phyloP scores from a whole-genome alignment of 2,113 vertebrate genomes.

The Pelusios castaneus region DNA sequence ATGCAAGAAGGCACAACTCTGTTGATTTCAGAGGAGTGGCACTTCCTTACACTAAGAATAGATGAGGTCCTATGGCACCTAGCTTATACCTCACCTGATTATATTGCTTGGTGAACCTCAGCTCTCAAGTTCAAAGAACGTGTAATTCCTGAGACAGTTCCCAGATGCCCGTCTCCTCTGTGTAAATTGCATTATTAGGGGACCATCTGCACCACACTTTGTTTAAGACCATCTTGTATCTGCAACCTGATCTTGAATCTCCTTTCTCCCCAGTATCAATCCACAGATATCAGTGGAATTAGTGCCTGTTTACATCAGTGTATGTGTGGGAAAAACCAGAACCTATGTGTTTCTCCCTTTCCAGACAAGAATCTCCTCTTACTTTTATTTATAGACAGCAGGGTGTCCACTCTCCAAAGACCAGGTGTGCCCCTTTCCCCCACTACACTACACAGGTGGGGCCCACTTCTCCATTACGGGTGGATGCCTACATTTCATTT shows the following conservation, averaged over 20 bases:
- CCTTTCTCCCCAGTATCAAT: background rate
- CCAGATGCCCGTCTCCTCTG: background rate
- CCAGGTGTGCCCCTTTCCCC: background rate
- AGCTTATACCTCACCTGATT: background rate
- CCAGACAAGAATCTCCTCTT: background rate
- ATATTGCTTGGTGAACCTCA: background rate
- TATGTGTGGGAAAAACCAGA: background rate
- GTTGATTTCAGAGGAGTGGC: background rate
- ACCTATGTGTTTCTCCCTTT: background rate
- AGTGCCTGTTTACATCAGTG: background rate
- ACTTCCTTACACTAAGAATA: background rate
- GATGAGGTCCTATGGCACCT: background rate
- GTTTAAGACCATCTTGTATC: background rate
- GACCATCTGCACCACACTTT: background rate
- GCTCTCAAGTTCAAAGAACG: background rate
- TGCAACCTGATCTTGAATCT: background rate
- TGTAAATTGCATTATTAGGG: background rate
- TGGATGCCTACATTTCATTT: background rate
- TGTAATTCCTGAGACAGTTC: background rate
- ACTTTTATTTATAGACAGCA: background rate
- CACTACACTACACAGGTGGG: background rate
- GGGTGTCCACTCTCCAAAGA: background rate
- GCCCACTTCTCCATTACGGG: fast-evolving
- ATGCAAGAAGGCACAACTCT: background rate
- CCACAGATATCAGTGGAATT: background rate